These are phyloP conservation scores for Noctuana brunneofusca DNA, from an alignment of 2,888 invertebrate genomes.

Conservation along the genomic window DNA sequence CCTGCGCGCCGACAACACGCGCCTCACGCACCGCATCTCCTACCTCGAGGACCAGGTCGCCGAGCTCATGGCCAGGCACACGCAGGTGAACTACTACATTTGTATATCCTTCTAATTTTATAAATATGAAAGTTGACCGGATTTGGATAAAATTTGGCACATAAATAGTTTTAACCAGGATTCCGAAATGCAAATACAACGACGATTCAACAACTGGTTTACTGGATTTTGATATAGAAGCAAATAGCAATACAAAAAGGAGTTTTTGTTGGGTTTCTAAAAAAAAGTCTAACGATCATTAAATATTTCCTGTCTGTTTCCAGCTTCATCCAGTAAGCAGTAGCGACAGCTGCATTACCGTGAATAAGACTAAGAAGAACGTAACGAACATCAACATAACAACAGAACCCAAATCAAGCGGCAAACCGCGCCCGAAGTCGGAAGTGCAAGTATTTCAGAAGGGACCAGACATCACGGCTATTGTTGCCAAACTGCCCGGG, in stretches of 20 bases:
- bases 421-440: conserved; percentile 72
- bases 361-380: conserved; percentile 84
- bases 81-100: conserved; percentile 54
- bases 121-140: no score
- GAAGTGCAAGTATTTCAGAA: conserved; percentile 89
- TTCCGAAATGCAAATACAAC: no score
- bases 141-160: no score
- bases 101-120: no score
- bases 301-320: conserved; percentile 35
- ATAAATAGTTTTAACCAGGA: no score
- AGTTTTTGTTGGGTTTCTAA: no score
- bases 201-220: no score
- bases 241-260: no score
- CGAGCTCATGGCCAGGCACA: conserved; percentile 79
- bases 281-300: not conserved
- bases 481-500: conserved; percentile 86
- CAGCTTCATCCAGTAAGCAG: conserved; percentile 69
- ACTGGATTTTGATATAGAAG: no score
- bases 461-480: conserved; percentile 90
- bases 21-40: conserved; percentile 93
- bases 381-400: conserved; percentile 89
- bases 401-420: conserved; percentile 71
- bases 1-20: conserved; percentile 89
- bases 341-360: conserved; percentile 75
- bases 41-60: conserved; percentile 94